Conservation (phyloP, 92 coral and sea anemone species). For the Parazoanthus swiftii region DNA sequence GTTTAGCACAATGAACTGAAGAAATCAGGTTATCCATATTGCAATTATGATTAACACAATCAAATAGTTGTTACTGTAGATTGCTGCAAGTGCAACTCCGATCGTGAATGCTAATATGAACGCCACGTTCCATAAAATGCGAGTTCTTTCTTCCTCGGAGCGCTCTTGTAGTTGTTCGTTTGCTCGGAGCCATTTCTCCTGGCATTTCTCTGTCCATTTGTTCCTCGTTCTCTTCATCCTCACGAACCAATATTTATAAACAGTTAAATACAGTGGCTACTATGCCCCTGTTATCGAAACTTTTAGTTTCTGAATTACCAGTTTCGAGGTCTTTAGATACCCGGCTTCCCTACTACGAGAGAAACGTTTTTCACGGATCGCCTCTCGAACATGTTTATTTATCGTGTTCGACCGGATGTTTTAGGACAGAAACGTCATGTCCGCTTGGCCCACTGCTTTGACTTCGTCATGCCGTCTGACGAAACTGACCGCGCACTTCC, state of each 20-base stretch:
- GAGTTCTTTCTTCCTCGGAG: constrained; percentile 50
- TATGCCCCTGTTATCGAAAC: neutral
- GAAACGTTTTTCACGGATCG: neutral
- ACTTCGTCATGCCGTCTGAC: too few species aligned
- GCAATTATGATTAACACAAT: constrained; percentile 78
- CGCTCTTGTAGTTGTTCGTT: constrained; percentile 40
- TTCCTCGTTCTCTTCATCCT: neutral
- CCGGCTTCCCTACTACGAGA: neutral
- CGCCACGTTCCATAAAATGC: constrained; percentile 64
- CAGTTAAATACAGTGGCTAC: neutral
- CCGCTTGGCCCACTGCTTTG: neutral
- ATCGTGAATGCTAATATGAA: constrained; percentile 74
- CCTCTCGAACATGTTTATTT: neutral
- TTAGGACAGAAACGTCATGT: neutral
- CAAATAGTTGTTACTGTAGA: constrained; percentile 74
- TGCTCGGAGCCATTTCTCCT: constrained; percentile 54
- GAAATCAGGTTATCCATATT: constrained; percentile 71
- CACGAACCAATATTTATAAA: neutral
- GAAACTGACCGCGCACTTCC: too few species aligned
- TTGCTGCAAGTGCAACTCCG: constrained; percentile 63
- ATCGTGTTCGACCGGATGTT: neutral
- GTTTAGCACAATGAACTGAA: too few species aligned
- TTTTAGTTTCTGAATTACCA: too few species aligned
- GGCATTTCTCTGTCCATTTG: constrained; percentile 30
- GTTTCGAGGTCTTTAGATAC: too few species aligned